Evolutionary conservation across 2,113 vertebrate genomes (phyloP).

Genomic region (Origma solitaria): DNA sequence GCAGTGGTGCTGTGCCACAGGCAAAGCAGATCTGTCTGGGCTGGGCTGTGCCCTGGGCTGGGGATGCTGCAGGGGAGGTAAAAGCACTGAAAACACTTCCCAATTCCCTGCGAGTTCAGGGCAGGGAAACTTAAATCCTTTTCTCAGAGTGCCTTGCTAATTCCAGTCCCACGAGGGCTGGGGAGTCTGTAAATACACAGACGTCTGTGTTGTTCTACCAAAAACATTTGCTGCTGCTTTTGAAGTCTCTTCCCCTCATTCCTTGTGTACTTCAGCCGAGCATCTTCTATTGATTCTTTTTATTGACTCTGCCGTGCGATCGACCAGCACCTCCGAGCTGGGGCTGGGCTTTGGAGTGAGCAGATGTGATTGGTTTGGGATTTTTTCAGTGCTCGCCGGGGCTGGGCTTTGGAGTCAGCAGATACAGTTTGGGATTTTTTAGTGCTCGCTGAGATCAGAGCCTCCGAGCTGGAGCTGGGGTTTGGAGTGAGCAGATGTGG

Average conservation of each 20-base stretch:
- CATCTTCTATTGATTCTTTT: constrained; percentile 35
- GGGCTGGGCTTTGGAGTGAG: neutral
- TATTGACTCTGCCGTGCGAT: constrained; percentile 50
- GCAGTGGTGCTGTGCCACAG: rapidly evolving
- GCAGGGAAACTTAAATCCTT: neutral
- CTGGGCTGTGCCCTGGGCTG: rapidly evolving
- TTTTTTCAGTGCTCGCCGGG: neutral
- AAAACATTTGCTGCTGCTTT: neutral
- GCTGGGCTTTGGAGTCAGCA: too few species aligned
- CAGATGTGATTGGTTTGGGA: neutral
- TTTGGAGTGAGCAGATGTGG: too few species aligned
- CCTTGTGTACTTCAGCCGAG: neutral
- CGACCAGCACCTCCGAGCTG: constrained; percentile 30
- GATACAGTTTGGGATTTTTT: too few species aligned
- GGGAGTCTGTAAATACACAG: neutral
- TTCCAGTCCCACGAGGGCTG: neutral
- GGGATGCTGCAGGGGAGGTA: rapidly evolving
- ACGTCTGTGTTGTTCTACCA: neutral
- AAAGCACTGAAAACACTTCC: too few species aligned
- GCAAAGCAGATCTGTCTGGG: rapidly evolving
- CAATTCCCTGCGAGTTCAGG: neutral
- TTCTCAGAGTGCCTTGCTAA: neutral
- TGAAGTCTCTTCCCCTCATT: neutral
- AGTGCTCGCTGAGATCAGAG: too few species aligned
- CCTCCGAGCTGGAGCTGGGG: too few species aligned